Evolutionary conservation across 2,888 invertebrate species (phyloP), one percentile per base, ranked within the genome.

Genomic region (Stratiomys singularior): DNA sequence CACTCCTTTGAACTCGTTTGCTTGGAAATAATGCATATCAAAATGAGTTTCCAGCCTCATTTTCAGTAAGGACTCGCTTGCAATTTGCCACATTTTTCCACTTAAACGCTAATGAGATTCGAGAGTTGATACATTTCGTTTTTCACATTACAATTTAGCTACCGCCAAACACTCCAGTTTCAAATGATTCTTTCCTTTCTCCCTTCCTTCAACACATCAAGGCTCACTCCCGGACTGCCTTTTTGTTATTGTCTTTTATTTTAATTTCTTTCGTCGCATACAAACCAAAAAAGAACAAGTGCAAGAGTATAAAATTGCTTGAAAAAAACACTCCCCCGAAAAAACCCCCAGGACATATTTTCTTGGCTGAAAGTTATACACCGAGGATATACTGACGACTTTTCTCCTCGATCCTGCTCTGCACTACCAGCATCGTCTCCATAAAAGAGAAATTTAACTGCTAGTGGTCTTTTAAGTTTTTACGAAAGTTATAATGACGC

Each of bases 91-190:
- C n/a, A n/a, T n/a, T n/a, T n/a, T n/a, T n/a, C n/a, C n/a, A n/a
- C n/a, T n/a, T n/a, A 69, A 72, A 76, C 76, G 76, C 77, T 77
- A 79, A 79, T 79, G 79, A 79, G 77, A 79, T 77, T 79, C 74
- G 66, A 77, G 79, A 66, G 47, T 46, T 47, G 27, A 18, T 64
- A 64, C 47, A 64, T 64, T 63, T 23, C 46, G 37, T n/a, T 30
- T 64, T 63, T 64, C 64, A 60, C n/a, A 64, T 64, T 27, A 15
- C 44, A 23, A 23, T 28, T 25, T 44, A 23, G 21, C 52, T 56
- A 27, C 2, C 60, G 7, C 52, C 15, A 52, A 15, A 5, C 52
- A 52, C 15, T 52, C 52, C 52, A 9, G n/a, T 52, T n/a, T 18
- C 15, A 52, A 52, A 18, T 18, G 18, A 27, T n/a, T 27, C 15